Conservation (phyloP, 2,797 vertebrate species). For the Rachycentron canadum region DNA sequence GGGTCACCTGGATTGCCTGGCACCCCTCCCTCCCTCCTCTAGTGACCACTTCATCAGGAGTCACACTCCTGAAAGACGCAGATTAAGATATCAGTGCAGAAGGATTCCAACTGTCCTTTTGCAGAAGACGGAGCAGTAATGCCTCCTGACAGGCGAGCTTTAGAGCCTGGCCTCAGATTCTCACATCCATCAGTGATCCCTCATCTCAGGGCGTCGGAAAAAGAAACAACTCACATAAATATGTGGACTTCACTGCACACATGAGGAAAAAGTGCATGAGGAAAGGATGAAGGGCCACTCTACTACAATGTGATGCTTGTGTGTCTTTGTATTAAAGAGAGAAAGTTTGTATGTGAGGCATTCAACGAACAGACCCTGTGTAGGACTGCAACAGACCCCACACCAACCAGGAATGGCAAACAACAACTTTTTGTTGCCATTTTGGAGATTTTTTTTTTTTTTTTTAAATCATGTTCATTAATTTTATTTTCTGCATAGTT, state of each 20-base stretch:
- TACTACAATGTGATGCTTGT: slow-evolving; percentile 9
- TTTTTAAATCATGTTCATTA: neutral
- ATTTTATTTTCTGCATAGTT: neutral
- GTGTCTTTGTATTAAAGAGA: neutral
- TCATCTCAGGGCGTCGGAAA: slow-evolving; percentile 60
- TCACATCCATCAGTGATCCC: slow-evolving; percentile 76
- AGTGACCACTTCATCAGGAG: slow-evolving; percentile 81
- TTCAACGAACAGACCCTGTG: neutral
- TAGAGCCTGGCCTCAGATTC: slow-evolving; percentile 69
- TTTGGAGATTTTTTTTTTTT: neutral
- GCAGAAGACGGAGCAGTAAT: slow-evolving; percentile 74
- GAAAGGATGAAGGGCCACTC: slow-evolving; percentile 14
- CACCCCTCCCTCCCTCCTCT: slow-evolving; percentile 39
- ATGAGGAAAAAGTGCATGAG: neutral
- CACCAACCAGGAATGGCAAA: neutral
- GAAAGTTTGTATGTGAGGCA: neutral
- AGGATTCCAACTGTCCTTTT: slow-evolving; percentile 78
- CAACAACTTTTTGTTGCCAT: neutral
- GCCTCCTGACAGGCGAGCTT: slow-evolving; percentile 84
- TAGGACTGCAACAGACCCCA: neutral
- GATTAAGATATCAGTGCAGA: slow-evolving; percentile 81
- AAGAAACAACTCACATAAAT: slow-evolving; percentile 77
- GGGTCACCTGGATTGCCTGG: slow-evolving; percentile 78
- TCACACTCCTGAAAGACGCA: slow-evolving; percentile 77
- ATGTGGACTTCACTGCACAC: slow-evolving; percentile 47